Percentiles rank a stretch among this genome's conserved stretches.
Conservation (phyloP, 1,140 invertebrate species). For the Trichoplusia ni region DNA sequence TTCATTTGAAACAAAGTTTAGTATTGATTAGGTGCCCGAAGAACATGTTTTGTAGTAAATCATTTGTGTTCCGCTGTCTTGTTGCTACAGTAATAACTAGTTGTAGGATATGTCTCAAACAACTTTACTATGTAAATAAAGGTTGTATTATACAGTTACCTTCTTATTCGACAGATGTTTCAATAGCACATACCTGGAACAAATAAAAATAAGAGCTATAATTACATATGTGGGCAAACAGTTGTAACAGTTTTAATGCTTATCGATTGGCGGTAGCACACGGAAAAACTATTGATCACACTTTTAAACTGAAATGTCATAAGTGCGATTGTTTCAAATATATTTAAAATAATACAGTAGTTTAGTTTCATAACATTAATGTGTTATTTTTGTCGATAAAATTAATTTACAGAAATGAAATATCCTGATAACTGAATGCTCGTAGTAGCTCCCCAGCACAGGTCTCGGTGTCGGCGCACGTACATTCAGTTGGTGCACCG, state of each 20-base stretch:
- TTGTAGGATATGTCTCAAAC: background rate
- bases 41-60: background rate
- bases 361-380: too few relatives aligned
- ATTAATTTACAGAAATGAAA: too few relatives aligned
- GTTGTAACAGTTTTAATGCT: background rate
- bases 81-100: background rate
- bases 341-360: too few relatives aligned
- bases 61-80: background rate
- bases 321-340: too few relatives aligned
- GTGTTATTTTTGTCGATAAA: too few relatives aligned
- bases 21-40: background rate
- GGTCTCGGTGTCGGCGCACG: background rate
- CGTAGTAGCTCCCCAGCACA: background rate
- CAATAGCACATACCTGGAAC: constrained; percentile 20
- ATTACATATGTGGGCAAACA: background rate
- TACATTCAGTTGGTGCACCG: background rate
- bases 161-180: background rate
- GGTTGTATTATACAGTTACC: background rate
- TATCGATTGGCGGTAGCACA: too few relatives aligned
- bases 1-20: background rate
- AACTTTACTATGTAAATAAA: background rate
- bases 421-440: background rate
- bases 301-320: too few relatives aligned
- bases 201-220: background rate
- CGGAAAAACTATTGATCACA: too few relatives aligned